Evolutionary conservation across 2,797 vertebrate species (phyloP).

Genomic region (Phrynocephalus vlangalii): DNA sequence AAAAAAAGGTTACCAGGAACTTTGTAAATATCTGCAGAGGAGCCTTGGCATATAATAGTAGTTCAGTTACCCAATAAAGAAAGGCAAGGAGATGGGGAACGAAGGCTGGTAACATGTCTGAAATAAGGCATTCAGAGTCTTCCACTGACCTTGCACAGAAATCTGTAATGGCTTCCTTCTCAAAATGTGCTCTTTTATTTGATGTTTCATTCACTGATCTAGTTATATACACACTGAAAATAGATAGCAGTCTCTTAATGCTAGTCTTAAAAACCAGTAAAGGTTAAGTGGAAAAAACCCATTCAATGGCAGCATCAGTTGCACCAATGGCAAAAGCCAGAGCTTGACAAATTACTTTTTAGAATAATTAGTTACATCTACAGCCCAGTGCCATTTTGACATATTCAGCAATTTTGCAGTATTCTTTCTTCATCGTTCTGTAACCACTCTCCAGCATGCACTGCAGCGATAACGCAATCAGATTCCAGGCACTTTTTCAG

Average conservation of each 20-base stretch:
- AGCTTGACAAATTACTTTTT: neutral
- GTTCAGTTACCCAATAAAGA: neutral
- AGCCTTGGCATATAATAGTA: neutral
- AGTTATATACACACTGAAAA: neutral
- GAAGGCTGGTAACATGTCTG: neutral
- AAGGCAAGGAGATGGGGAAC: neutral
- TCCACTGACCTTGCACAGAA: neutral
- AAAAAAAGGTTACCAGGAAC: neutral
- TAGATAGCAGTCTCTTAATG: neutral
- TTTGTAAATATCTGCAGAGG: neutral
- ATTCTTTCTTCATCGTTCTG: neutral
- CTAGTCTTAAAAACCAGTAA: neutral
- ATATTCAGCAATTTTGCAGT: neutral
- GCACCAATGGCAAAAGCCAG: neutral
- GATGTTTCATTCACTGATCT: neutral
- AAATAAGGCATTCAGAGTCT: neutral
- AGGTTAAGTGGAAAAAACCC: neutral
- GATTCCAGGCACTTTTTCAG: neutral
- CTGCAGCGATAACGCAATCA: neutral
- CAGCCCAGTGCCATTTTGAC: no score
- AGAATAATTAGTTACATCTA: neutral
- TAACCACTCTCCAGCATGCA: neutral
- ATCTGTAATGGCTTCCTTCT: neutral
- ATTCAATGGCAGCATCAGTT: neutral
- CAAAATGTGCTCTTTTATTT: neutral